Evolutionary conservation across 1,140 invertebrate species (phyloP), one percentile per base, ranked within the genome.

Genomic region (Lucilia sericata): DNA sequence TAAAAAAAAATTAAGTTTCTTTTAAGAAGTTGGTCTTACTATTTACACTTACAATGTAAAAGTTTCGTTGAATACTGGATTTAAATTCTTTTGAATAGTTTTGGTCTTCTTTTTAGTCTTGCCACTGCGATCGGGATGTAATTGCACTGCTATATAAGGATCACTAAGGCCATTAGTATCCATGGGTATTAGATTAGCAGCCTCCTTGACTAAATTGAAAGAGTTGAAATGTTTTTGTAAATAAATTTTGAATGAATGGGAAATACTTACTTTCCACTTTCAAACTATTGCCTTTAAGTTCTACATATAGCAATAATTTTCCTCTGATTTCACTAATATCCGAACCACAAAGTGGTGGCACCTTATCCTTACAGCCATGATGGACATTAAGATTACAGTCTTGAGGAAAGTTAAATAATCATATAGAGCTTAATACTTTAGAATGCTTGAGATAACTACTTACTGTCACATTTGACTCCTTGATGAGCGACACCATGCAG

Each of bases 341-440:
- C 90, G 98, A 98, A 74, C 99, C 99, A 91, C 99, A 99, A 85
- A 99, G 94, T 91, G 99, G 98, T 65, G 99, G 99, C 84, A 99
- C 98, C 86, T 97, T 98, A 91, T 97, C 97, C 91, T 98, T 95
- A 93, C 99, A 99, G 89, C 96, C 93, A 92, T 99, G 99, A 93
- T 99, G 99, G 86, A 99, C 98, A 93, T 99, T 99, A 95, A 99
- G 98, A 92, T 99, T 98, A 94, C 99, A 99, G 94, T 97, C 98
- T 99, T 21, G 12, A 25, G 25, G n/a, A 34, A 78, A 2, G 30
- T 42, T 42, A 42, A 42, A 3, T 42, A 42, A 30, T 2, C 25
- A 30, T 30, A 30, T 30, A 30, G 25, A 30, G 5, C 42, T 10
- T 7, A 10, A 5, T 7, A 42, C 5, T 42, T 8, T 0, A 42